A percentile compares a stretch with the other conserved stretches of the same genome.
Evolutionary conservation across 1,140 invertebrate genomes (phyloP).

Genomic region (Aphelenchoides fujianensis): DNA sequence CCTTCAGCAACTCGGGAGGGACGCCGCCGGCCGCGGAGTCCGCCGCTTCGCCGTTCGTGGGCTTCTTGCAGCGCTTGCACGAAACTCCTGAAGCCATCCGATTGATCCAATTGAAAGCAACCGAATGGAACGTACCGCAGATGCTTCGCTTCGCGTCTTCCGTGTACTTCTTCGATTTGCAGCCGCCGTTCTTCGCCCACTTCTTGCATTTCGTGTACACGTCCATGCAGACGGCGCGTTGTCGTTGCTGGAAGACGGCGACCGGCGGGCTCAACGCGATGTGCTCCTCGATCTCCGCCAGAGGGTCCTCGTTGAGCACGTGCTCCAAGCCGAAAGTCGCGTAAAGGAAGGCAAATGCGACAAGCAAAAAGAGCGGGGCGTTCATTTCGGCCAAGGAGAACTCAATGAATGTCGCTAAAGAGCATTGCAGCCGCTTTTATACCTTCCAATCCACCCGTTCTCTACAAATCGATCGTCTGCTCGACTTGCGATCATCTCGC

Average conservation of each 20-base stretch:
- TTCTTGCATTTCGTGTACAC: not conserved
- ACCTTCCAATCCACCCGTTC: too few species aligned
- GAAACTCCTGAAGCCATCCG: not conserved
- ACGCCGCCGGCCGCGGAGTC: too few species aligned
- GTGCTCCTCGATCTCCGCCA: not conserved
- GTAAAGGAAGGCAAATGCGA: not conserved
- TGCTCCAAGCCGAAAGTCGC: not conserved
- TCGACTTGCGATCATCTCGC: too few species aligned
- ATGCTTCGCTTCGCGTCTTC: not conserved
- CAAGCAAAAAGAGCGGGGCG: not conserved
- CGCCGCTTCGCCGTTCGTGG: not conserved
- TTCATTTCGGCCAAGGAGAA: not conserved
- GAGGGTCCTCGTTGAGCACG: too few species aligned
- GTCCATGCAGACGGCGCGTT: not conserved
- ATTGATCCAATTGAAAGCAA: slow-evolving; percentile 2
- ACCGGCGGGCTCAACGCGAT: not conserved
- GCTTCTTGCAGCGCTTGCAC: not conserved
- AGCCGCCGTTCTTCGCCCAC: not conserved
- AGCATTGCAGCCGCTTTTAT: not conserved
- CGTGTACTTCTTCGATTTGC: not conserved
- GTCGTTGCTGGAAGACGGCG: not conserved
- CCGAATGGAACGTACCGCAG: not conserved
- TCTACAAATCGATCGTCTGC: too few species aligned
- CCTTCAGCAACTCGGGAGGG: too few species aligned
- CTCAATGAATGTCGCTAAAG: not conserved